These are phyloP conservation scores for Promerops cafer DNA, from an alignment of 2,113 vertebrate genomes.

Conservation along the genomic window DNA sequence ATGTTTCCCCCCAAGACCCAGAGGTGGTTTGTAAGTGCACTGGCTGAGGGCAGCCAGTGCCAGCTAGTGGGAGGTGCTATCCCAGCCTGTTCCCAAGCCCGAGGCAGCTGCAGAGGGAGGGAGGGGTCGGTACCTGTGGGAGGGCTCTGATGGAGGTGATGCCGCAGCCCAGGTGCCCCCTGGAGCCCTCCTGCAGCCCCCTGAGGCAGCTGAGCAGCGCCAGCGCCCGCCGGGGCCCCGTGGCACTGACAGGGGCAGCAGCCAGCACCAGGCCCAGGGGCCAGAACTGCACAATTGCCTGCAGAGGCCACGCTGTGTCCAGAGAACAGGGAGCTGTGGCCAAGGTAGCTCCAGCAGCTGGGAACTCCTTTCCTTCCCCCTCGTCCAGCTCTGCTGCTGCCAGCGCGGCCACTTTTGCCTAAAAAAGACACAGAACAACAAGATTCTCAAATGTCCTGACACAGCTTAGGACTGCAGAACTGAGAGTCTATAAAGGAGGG, in stretches of 20 bases:
- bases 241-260: slow-evolving; percentile 50
- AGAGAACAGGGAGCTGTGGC: neutral
- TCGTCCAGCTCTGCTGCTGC: slow-evolving; percentile 86
- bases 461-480: neutral
- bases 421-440: neutral
- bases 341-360: neutral
- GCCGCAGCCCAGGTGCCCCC: slow-evolving; percentile 67
- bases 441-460: neutral
- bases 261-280: slow-evolving; percentile 86
- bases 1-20: accelerated
- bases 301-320: slow-evolving; percentile 32
- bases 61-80: neutral
- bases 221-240: slow-evolving; percentile 73
- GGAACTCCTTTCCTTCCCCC: slow-evolving; percentile 40
- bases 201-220: slow-evolving; percentile 76
- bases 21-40: accelerated
- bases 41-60: neutral
- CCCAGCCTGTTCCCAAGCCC: accelerated
- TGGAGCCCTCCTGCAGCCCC: slow-evolving; percentile 60
- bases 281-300: slow-evolving; percentile 73
- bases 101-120: accelerated
- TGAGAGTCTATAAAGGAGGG: neutral
- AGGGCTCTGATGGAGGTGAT: slow-evolving; percentile 87
- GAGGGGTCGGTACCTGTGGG: slow-evolving; percentile 77
- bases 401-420: slow-evolving; percentile 75